Conservation (phyloP, 2,888 invertebrate species). For the Mallateleia sp. region DNA sequence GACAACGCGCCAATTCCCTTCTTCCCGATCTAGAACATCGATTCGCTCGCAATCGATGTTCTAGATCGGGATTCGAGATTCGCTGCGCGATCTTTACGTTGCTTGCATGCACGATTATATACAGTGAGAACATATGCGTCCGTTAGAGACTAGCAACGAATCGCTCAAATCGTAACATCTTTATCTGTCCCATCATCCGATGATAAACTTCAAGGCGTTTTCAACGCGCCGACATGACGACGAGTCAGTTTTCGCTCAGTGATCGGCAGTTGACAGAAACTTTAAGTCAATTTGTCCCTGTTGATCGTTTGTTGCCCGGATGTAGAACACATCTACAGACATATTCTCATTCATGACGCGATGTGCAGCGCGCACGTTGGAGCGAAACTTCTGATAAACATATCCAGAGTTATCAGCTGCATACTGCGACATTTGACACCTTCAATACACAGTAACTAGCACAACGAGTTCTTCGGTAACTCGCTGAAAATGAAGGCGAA, state of each 20-base stretch:
- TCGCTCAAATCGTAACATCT: too few species aligned
- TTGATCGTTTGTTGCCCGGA: not conserved
- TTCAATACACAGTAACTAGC: not conserved
- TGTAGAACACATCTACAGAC: not conserved
- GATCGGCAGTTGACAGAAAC: not conserved
- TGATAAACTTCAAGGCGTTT: slow-evolving; percentile 5
- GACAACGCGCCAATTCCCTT: not conserved
- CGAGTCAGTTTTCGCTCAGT: not conserved
- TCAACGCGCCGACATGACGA: not conserved
- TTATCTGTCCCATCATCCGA: too few species aligned
- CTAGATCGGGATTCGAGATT: too few species aligned
- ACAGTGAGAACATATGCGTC: not conserved
- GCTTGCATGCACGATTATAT: slow-evolving; percentile 1
- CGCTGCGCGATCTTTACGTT: not conserved
- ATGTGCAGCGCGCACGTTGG: not conserved
- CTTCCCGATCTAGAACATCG: not conserved
- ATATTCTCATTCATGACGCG: not conserved
- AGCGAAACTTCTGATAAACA: not conserved
- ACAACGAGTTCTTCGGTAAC: not conserved
- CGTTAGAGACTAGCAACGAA: not conserved
- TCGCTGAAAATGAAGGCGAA: not conserved
- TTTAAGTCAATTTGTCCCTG: not conserved
- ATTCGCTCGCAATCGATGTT: not conserved
- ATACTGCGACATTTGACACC: not conserved
- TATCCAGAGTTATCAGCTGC: not conserved